Percentiles rank a stretch among this genome's conserved stretches.
Conservation (phyloP, 2,888 invertebrate species). For the Neocrepidodera transversa region DNA sequence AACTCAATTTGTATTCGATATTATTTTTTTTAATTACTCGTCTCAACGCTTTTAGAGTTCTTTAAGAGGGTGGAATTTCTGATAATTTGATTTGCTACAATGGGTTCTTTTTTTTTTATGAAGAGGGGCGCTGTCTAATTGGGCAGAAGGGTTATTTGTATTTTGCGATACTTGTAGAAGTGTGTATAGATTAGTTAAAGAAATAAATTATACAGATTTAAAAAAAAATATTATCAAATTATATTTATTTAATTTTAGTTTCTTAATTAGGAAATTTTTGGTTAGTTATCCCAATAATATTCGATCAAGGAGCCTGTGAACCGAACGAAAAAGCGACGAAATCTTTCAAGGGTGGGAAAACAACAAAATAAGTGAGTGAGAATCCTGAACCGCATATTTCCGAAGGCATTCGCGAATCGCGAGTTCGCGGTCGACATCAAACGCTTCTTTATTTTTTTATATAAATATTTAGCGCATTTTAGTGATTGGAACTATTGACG, state of each 20-base stretch:
- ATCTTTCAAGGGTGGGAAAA: constrained; percentile 46
- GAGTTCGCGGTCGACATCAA: constrained; percentile 43
- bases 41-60: constrained; percentile 55
- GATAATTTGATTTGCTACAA: constrained; percentile 56
- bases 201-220: no score
- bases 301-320: constrained; percentile 33
- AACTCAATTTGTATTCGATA: constrained; percentile 62
- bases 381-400: constrained; percentile 41
- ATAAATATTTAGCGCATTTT: constrained; percentile 48
- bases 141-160: constrained; percentile 41
- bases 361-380: constrained; percentile 28
- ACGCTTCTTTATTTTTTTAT: constrained; percentile 48
- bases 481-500: constrained; percentile 48
- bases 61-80: constrained; percentile 51
- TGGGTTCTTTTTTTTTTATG: constrained; percentile 34
- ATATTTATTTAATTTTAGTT: no score
- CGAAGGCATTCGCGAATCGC: constrained; percentile 30
- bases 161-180: background rate
- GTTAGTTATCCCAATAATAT: constrained; percentile 40
- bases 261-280: constrained; percentile 40
- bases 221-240: no score
- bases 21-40: constrained; percentile 61
- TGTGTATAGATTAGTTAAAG: constrained; percentile 15
- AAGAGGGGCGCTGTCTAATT: constrained; percentile 44
- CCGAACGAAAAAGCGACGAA: constrained; percentile 23